phyloP scores from a whole-genome alignment of 2,888 invertebrate species.

The Himalopsyche tibetana region DNA sequence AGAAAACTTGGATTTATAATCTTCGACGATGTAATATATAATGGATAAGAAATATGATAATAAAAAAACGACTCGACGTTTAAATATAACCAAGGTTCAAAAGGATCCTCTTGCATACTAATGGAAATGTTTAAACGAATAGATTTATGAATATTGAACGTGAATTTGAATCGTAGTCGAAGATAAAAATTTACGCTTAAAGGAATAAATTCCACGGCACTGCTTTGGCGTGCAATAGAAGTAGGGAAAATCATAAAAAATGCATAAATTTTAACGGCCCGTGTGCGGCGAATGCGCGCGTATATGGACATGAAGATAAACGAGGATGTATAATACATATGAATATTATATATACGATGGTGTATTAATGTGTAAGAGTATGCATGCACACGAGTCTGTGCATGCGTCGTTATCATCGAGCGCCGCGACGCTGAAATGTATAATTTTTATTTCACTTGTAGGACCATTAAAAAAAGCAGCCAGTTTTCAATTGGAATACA shows the following conservation, averaged over 20 bases:
- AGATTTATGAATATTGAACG: slow-evolving; percentile 24
- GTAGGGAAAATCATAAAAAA: slow-evolving; percentile 14
- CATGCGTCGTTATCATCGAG: not conserved
- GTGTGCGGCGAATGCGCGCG: slow-evolving; percentile 6
- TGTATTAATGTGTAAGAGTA: no score
- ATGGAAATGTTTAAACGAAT: not conserved
- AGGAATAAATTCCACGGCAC: slow-evolving; percentile 16
- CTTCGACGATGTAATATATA: no score
- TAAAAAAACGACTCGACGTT: no score
- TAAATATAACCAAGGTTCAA: not conserved
- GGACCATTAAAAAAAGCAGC: not conserved
- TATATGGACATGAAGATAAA: not conserved
- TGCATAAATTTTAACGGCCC: slow-evolving; percentile 30
- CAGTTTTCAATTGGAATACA: not conserved
- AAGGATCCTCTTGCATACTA: not conserved
- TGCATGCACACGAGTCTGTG: not conserved
- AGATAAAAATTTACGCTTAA: not conserved
- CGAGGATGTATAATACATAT: no score
- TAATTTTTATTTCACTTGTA: slow-evolving; percentile 22
- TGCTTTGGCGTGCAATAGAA: slow-evolving; percentile 10
- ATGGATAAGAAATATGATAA: no score
- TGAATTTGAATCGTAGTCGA: not conserved
- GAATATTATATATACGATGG: no score
- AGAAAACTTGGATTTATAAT: no score
- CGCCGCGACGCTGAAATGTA: not conserved